These are phyloP conservation scores for Gryllus bimaculatus DNA, from an alignment of 1,140 invertebrate species.

Conservation along the genomic window DNA sequence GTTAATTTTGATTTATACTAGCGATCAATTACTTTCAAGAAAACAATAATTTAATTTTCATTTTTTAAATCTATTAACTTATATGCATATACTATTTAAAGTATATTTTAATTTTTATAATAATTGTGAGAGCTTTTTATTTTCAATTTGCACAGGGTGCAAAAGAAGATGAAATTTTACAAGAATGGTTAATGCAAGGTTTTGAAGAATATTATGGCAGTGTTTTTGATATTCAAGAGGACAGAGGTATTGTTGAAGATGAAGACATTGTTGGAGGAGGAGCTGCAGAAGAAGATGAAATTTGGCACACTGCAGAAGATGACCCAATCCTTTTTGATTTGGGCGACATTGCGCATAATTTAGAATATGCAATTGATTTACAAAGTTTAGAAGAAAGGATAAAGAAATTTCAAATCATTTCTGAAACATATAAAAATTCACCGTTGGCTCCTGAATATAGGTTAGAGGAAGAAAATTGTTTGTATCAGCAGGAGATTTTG, in stretches of 20 bases:
- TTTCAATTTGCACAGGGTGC: too few relatives aligned
- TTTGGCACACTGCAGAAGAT: slow-evolving; percentile 27
- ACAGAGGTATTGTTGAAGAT: background rate
- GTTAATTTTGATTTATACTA: too few relatives aligned
- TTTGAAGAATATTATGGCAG: background rate
- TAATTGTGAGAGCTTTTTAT: background rate
- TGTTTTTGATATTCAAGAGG: background rate
- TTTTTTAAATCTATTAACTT: too few relatives aligned
- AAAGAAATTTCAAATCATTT: background rate
- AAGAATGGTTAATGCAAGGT: background rate
- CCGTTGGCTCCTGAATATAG: too few relatives aligned
- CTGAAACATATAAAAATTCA: background rate
- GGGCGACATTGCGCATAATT: background rate
- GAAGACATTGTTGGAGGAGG: slow-evolving; percentile 8
- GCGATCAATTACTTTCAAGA: too few relatives aligned
- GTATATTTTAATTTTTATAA: background rate
- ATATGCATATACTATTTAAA: too few relatives aligned
- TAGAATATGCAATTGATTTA: background rate
- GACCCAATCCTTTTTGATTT: slow-evolving; percentile 14
- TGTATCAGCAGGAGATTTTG: too few relatives aligned
- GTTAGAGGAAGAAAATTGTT: too few relatives aligned
- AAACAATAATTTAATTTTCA: too few relatives aligned
- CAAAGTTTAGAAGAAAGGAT: background rate
- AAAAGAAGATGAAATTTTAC: background rate
- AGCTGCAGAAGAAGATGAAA: slow-evolving; percentile 18